Evolutionary conservation across 2,113 vertebrate genomes (phyloP).

Genomic region (Microtus ochrogaster): DNA sequence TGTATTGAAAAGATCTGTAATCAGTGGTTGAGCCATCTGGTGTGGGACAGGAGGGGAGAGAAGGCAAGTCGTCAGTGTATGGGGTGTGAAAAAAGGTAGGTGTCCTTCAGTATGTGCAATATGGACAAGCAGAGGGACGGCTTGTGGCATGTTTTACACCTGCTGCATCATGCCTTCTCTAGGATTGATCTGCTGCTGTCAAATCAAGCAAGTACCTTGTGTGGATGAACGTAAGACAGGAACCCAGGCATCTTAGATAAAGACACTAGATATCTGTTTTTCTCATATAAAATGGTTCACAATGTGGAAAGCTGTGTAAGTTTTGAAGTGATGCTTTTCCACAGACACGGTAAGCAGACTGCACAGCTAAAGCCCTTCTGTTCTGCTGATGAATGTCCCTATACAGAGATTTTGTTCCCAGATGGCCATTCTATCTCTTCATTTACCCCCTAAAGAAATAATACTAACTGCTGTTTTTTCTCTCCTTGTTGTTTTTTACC

Average conservation of each 20-base stretch:
- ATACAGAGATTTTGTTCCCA: conserved; percentile 73
- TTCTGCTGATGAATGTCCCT: conserved; percentile 80
- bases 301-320: conserved; percentile 42
- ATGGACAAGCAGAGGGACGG: conserved; percentile 9
- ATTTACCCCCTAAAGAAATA: conserved; percentile 71
- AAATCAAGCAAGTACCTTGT: background rate
- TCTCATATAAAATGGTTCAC: conserved; percentile 17
- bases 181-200: background rate
- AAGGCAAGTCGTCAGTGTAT: conserved; percentile 4
- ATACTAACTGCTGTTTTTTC: conserved; percentile 45
- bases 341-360: conserved; percentile 74
- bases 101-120: conserved; percentile 40
- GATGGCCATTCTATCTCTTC: conserved; percentile 77
- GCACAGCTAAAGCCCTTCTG: conserved; percentile 69
- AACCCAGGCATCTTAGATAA: background rate
- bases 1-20: conserved; percentile 70
- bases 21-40: conserved; percentile 54
- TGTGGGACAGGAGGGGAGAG: background rate
- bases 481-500: background rate
- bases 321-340: conserved; percentile 63
- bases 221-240: background rate
- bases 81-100: conserved; percentile 36
- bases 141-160: background rate
- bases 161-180: background rate
- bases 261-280: conserved; percentile 27